A percentile compares a stretch with the other conserved stretches of the same genome.
These are phyloP conservation scores for Diuraphis noxia DNA, from an alignment of 1,140 invertebrate species.

Conservation along the genomic window DNA sequence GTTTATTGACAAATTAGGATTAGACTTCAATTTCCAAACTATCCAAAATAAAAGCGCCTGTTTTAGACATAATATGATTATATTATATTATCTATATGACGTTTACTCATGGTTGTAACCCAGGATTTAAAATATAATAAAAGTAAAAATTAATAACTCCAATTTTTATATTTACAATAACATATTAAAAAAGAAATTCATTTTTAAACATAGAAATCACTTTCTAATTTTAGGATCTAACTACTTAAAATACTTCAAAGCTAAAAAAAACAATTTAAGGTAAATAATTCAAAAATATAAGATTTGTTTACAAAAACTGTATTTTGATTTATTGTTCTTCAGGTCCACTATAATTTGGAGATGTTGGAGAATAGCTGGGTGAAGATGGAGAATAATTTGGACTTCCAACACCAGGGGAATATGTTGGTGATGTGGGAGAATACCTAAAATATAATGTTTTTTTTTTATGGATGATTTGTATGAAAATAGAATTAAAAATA, in stretches of 20 bases:
- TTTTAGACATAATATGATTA: not conserved
- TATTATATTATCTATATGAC: too few species aligned
- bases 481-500: not conserved
- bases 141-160: not conserved
- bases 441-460: constrained; percentile 62
- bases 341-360: constrained; percentile 65
- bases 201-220: not conserved
- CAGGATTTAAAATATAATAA: not conserved
- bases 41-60: not conserved
- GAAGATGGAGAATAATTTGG: constrained; percentile 77
- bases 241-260: not conserved
- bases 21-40: not conserved
- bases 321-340: constrained; percentile 30
- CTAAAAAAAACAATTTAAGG: not conserved
- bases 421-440: constrained; percentile 77
- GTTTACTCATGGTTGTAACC: not conserved
- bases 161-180: not conserved
- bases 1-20: not conserved
- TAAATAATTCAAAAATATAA: not conserved
- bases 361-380: constrained; percentile 84
- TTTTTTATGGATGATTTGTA: not conserved
- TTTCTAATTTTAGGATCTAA: not conserved
- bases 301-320: not conserved
- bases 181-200: not conserved
- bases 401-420: constrained; percentile 69